Evolutionary conservation across 2,888 invertebrate genomes (phyloP).

Genomic region (Galerucella pusilla): DNA sequence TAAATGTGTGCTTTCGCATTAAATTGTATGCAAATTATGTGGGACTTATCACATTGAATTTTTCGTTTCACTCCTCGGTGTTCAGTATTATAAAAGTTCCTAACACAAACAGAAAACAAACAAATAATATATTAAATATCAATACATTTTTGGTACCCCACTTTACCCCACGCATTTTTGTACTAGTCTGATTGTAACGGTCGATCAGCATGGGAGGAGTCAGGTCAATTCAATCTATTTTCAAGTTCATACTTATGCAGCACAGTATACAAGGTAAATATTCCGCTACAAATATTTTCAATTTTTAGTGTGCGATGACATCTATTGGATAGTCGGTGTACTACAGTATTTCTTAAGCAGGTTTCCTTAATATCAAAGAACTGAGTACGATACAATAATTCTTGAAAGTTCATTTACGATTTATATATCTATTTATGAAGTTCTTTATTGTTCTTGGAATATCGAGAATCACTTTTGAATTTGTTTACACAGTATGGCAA

Average conservation of each 20-base stretch:
- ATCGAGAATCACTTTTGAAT: no score
- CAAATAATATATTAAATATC: background rate
- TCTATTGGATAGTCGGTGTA: background rate
- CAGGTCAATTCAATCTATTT: background rate
- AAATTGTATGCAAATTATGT: no score
- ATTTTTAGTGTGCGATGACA: background rate
- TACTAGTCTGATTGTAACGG: background rate
- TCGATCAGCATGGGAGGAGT: background rate
- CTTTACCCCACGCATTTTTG: constrained; percentile 2
- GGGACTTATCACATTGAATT: no score
- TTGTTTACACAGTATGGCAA: no score
- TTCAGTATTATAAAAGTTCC: no score
- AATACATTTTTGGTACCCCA: background rate
- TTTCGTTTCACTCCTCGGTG: no score
- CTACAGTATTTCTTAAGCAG: background rate
- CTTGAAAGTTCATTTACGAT: no score
- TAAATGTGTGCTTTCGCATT: no score
- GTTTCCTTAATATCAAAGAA: background rate
- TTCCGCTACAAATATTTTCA: background rate
- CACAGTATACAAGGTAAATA: constrained; percentile 1
- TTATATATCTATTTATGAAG: no score
- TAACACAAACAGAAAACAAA: no score
- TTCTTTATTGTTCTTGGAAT: no score
- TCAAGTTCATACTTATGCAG: background rate
- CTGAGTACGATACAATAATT: background rate